A percentile compares a stretch with the other conserved stretches of the same genome.
Conservation (phyloP, 2,888 invertebrate species). For the Pollenia amentaria region DNA sequence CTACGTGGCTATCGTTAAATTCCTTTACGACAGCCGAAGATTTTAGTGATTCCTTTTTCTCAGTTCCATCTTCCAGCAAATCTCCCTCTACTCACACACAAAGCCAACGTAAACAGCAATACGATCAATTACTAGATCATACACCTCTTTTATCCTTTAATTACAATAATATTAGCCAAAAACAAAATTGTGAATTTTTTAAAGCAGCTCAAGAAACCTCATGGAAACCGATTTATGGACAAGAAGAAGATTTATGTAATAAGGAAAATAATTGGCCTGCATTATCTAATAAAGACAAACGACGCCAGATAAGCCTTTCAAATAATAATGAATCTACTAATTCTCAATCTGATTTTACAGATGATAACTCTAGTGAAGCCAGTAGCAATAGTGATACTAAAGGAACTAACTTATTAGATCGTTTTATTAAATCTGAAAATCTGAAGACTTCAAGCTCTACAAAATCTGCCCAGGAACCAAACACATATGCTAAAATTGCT, state of each 20-base stretch:
- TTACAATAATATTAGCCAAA: neutral
- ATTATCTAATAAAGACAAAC: neutral
- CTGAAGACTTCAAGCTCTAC: neutral
- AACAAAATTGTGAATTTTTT: conserved; percentile 1
- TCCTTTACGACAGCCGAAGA: conserved; percentile 27
- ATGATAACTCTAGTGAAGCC: neutral
- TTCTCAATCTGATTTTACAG: neutral
- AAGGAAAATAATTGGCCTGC: conserved; percentile 44
- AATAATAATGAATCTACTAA: neutral
- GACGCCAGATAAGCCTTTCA: neutral
- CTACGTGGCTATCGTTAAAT: conserved; percentile 18
- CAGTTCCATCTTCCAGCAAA: neutral
- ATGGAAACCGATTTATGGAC: conserved; percentile 21
- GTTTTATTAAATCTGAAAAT: conserved; percentile 47
- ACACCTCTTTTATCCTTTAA: conserved; percentile 5
- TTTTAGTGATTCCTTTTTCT: conserved; percentile 15
- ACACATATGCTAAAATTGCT: conserved; percentile 49
- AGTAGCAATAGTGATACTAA: neutral
- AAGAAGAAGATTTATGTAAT: conserved; percentile 26
- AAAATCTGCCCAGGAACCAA: neutral
- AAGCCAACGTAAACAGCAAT: conserved; percentile 37
- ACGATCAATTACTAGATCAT: conserved; percentile 56
- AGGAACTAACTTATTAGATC: conserved; percentile 39
- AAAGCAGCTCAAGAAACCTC: neutral
- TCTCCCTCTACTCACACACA: neutral